Percentiles rank a stretch among this genome's conserved stretches.
Evolutionary conservation across 2,797 vertebrate genomes (phyloP).

Genomic region (Cossypha dichroa): DNA sequence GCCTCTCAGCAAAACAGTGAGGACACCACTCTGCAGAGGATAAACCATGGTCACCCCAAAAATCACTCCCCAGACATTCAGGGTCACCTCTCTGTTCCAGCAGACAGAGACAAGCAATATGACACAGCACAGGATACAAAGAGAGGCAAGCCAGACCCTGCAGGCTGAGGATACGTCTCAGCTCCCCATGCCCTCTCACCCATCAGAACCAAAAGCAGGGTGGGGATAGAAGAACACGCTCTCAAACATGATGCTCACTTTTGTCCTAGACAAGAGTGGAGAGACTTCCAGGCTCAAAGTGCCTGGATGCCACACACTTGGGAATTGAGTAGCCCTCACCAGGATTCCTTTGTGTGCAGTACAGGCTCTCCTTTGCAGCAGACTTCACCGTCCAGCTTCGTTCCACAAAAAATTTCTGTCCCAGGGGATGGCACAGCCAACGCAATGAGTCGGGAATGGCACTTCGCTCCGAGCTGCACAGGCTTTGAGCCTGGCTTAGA

Average conservation of each 20-base stretch:
- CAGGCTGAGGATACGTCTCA: neutral
- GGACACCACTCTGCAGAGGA: neutral
- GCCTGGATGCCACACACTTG: neutral
- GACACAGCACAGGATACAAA: neutral
- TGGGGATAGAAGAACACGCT: neutral
- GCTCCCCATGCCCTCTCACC: neutral
- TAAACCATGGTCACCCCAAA: neutral
- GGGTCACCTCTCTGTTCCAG: neutral
- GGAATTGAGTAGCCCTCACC: conserved; percentile 70
- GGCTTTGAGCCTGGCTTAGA: conserved; percentile 86
- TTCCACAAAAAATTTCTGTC: conserved; percentile 93
- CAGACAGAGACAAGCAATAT: neutral
- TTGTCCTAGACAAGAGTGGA: neutral
- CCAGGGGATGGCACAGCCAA: conserved; percentile 95
- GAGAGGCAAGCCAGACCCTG: neutral
- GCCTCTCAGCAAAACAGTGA: neutral
- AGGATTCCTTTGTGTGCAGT: conserved; percentile 88
- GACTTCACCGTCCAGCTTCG: conserved; percentile 93
- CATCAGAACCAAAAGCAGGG: neutral
- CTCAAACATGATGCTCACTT: neutral
- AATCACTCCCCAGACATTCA: neutral
- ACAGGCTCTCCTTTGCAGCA: conserved; percentile 83
- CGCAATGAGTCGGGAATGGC: conserved; percentile 86
- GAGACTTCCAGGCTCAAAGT: neutral
- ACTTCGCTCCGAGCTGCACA: conserved; percentile 82